Evolutionary conservation across 2,888 invertebrate genomes (phyloP), one percentile per base, ranked within the genome.

Genomic region (Folsomia manolachei): DNA sequence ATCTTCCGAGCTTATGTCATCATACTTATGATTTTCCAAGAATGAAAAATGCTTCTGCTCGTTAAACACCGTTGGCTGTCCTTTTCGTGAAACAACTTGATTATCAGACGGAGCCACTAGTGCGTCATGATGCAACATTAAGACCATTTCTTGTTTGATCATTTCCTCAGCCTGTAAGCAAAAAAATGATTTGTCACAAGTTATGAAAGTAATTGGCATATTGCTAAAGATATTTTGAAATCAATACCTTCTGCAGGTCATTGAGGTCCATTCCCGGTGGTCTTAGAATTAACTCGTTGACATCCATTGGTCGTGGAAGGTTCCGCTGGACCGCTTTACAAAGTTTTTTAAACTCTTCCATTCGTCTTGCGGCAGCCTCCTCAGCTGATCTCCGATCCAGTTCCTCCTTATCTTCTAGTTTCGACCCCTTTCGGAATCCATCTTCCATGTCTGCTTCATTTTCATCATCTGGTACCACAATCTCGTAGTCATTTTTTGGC

Each of bases 401-500:
- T 82, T 94, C 94, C 0, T 94, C 91, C 84, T 95, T 94, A 84
- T 95, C 97, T 82, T 94, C 94, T 0, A 92, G 83, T 9, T 83
- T 82, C 23, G 82, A 80, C 74, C 0, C 84, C 81, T 74, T 86
- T 85, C 71, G 87, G 86, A 62, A 83, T 21, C 81, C 79, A 0
- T 82, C 82, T n/a, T 82, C 83, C 24, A 83, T 84, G 1, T 85
- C 85, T 19, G 86, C 85, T 24, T 86, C 85, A 65, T 87, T 87
- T 69, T 91, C 91, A 69, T 90, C 88, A 75, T 96, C 96, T 0
- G 97, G 97, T 18, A 97, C 93, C 60, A 98, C 97, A 82, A 98
- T 97, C 86, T 99, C 98, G 84, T 96, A 99, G 85, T 99, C 98
- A 83, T 99, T 98, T 80, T 92, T 91, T 0, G 99, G 98, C 1